These are phyloP conservation scores for Callipepla squamata DNA, from an alignment of 2,113 vertebrate species.

Conservation along the genomic window DNA sequence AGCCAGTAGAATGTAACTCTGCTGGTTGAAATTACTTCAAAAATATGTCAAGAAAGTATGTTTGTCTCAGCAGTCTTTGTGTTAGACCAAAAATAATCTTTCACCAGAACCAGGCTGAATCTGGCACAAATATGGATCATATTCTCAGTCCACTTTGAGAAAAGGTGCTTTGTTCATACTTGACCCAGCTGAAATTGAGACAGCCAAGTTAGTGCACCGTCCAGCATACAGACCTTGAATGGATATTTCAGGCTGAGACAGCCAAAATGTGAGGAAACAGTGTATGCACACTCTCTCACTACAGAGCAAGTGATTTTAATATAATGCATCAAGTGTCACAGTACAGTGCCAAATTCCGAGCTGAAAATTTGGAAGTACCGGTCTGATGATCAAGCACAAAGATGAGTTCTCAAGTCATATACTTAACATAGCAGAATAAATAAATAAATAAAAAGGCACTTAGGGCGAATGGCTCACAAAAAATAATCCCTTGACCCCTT, in stretches of 20 bases:
- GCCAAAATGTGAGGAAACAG: background rate
- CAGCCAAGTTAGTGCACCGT: background rate
- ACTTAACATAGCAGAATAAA: background rate
- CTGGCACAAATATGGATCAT: background rate
- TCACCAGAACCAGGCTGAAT: background rate
- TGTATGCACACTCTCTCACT: fast-evolving
- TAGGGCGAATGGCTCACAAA: background rate
- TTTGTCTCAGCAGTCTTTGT: background rate
- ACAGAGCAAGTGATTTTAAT: background rate
- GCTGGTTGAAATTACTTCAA: background rate
- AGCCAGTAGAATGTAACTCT: background rate
- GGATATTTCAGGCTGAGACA: background rate
- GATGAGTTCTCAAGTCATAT: background rate
- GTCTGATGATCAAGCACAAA: background rate
- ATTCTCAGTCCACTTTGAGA: background rate
- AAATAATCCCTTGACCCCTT: constrained; percentile 21
- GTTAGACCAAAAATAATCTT: background rate
- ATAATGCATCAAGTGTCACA: background rate
- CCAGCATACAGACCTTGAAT: background rate
- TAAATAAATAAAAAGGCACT: background rate
- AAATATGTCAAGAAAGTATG: background rate
- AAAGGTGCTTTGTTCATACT: background rate
- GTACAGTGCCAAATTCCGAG: background rate
- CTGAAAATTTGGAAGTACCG: background rate
- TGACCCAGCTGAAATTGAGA: background rate